A percentile compares a stretch with the other conserved stretches of the same genome.
Conservation (phyloP, 2,113 vertebrate genomes). For the Galeopterus variegatus region DNA sequence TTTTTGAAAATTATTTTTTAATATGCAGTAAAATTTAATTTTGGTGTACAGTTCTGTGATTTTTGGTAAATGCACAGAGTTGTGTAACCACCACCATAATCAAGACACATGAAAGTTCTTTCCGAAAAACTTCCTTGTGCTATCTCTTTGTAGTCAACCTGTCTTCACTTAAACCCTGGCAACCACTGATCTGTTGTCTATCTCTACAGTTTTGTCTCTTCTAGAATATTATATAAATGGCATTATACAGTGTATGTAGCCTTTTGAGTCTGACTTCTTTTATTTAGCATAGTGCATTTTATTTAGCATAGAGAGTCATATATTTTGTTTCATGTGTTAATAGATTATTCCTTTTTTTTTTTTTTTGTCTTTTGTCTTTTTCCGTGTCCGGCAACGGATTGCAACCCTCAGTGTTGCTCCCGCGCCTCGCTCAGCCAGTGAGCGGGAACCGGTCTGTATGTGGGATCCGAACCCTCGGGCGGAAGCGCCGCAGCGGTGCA, state of each 20-base stretch:
- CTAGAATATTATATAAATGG: not conserved
- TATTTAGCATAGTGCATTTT: not conserved
- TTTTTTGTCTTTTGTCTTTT: too few relatives aligned
- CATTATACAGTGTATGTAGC: not conserved
- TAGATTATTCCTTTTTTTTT: not conserved
- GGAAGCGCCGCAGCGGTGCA: too few relatives aligned
- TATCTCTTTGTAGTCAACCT: not conserved
- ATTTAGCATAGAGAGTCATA: not conserved
- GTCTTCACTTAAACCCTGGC: not conserved
- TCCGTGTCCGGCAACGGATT: too few relatives aligned
- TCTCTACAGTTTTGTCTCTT: not conserved
- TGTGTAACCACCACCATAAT: not conserved
- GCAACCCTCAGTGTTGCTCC: too few relatives aligned
- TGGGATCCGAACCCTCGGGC: too few relatives aligned
- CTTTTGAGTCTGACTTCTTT: not conserved
- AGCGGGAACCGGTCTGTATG: too few relatives aligned
- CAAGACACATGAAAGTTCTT: not conserved
- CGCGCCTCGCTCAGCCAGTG: too few relatives aligned
- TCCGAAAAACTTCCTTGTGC: not conserved
- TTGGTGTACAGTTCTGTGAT: not conserved
- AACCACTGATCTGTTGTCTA: not conserved
- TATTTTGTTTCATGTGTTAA: not conserved
- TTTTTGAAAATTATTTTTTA: conserved; percentile 39
- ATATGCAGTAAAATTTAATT: not conserved
- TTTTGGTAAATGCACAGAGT: not conserved